phyloP scores from a whole-genome alignment of 2,113 vertebrate genomes.

The Gallinago jamesoni region DNA sequence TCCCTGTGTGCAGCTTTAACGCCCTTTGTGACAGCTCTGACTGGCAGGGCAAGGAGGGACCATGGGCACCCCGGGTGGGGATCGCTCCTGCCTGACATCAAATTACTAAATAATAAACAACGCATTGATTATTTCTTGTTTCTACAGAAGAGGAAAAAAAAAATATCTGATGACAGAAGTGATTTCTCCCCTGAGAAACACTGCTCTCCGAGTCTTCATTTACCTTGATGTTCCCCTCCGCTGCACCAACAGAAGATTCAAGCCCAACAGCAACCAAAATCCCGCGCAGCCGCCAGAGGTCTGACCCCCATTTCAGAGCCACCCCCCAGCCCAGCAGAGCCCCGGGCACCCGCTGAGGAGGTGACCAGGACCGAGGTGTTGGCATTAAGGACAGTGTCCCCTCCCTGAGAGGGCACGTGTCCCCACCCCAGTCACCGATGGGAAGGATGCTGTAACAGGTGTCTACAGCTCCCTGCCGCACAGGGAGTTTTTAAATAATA shows the following conservation, averaged over 20 bases:
- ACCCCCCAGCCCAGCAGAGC: background rate
- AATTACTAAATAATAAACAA: background rate
- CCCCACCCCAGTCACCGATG: accelerated
- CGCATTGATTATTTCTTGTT: background rate
- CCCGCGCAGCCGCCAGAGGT: background rate
- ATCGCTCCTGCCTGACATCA: background rate
- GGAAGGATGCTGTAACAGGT: background rate
- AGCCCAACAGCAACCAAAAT: background rate
- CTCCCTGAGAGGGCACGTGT: no score
- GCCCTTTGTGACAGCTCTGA: background rate
- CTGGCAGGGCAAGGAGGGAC: background rate
- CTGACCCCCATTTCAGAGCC: background rate
- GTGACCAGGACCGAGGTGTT: background rate
- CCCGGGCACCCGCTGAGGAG: background rate
- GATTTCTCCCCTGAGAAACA: background rate
- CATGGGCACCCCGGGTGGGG: background rate
- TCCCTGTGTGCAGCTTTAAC: background rate
- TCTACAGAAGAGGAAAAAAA: background rate
- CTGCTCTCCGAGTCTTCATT: background rate
- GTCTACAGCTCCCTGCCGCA: background rate
- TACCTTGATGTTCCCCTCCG: background rate
- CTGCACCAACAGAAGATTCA: background rate
- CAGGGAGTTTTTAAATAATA: background rate
- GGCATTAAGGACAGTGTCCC: background rate
- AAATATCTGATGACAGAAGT: background rate